Evolutionary conservation across 2,888 invertebrate species (phyloP).

Genomic region (Diogma glabrata): DNA sequence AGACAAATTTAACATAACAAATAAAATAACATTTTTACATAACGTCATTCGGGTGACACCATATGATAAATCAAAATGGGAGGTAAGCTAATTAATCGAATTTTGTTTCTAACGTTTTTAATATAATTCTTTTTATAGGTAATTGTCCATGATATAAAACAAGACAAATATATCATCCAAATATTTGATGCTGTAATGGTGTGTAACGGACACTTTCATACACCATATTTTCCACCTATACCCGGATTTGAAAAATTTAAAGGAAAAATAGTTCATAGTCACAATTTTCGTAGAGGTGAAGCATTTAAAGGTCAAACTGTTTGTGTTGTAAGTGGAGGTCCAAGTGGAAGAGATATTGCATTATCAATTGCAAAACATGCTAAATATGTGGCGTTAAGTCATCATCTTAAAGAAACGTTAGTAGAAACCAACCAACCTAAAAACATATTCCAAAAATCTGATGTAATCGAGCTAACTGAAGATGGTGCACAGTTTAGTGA

Average conservation of each 20-base stretch:
- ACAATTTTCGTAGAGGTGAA: slow-evolving; percentile 63
- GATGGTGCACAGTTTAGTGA: slow-evolving; percentile 48
- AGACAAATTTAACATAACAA: slow-evolving; percentile 47
- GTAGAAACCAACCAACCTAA: slow-evolving; percentile 49
- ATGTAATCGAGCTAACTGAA: slow-evolving; percentile 43
- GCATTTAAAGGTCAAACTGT: slow-evolving; percentile 47
- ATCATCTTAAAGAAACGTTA: slow-evolving; percentile 48
- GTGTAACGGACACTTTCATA: slow-evolving; percentile 72
- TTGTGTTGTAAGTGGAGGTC: slow-evolving; percentile 72
- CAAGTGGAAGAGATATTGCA: slow-evolving; percentile 72
- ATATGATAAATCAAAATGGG: slow-evolving; percentile 19
- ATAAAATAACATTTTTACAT: slow-evolving; percentile 37
- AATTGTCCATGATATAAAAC: slow-evolving; percentile 22
- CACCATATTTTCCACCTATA: slow-evolving; percentile 56
- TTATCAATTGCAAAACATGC: slow-evolving; percentile 53
- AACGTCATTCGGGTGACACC: slow-evolving; percentile 13
- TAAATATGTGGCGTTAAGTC: slow-evolving; percentile 51
- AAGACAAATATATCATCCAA: slow-evolving; percentile 38
- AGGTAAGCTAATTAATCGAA: no score
- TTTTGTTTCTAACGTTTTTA: no score
- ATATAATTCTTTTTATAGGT: no score
- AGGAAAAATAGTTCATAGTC: slow-evolving; percentile 53
- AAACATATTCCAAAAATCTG: slow-evolving; percentile 54
- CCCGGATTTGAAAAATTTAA: slow-evolving; percentile 49
- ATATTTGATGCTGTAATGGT: slow-evolving; percentile 63